These are phyloP conservation scores for Belgica antarctica DNA, from an alignment of 2,888 invertebrate species.

Conservation along the genomic window DNA sequence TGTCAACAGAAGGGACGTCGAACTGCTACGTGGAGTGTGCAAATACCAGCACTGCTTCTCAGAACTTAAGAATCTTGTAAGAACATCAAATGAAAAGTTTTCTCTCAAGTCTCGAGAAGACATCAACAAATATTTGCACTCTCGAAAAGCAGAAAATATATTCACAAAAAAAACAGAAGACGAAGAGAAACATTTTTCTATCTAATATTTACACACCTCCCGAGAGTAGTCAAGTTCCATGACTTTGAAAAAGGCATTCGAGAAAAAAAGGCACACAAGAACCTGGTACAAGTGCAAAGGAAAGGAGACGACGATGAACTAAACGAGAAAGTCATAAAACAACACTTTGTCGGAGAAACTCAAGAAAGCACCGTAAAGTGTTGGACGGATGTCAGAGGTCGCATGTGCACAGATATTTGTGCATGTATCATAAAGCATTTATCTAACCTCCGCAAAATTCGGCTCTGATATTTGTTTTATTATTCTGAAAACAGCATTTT, in stretches of 20 bases:
- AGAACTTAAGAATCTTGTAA: background rate
- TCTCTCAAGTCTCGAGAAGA: background rate
- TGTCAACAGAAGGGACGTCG: background rate
- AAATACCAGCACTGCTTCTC: background rate
- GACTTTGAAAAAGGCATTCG: conserved; percentile 16
- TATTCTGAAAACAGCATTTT: background rate
- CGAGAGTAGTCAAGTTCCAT: conserved; percentile 19
- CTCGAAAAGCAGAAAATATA: background rate
- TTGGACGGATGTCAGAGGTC: conserved; percentile 34
- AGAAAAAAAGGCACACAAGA: background rate
- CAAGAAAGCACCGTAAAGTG: conserved; percentile 30
- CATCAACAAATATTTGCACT: conserved; percentile 10
- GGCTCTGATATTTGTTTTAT: conserved; percentile 13
- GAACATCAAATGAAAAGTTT: background rate
- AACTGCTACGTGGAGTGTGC: background rate
- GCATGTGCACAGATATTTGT: background rate
- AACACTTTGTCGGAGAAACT: background rate
- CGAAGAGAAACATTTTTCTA: background rate
- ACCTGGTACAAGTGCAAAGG: background rate
- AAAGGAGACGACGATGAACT: background rate
- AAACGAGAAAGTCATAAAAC: background rate
- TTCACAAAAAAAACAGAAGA: background rate
- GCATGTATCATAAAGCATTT: conserved; percentile 37
- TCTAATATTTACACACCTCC: conserved; percentile 30
- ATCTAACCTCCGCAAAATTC: conserved; percentile 23